These are phyloP conservation scores for Chroicocephalus ridibundus DNA, from an alignment of 2,113 vertebrate species.

Conservation along the genomic window DNA sequence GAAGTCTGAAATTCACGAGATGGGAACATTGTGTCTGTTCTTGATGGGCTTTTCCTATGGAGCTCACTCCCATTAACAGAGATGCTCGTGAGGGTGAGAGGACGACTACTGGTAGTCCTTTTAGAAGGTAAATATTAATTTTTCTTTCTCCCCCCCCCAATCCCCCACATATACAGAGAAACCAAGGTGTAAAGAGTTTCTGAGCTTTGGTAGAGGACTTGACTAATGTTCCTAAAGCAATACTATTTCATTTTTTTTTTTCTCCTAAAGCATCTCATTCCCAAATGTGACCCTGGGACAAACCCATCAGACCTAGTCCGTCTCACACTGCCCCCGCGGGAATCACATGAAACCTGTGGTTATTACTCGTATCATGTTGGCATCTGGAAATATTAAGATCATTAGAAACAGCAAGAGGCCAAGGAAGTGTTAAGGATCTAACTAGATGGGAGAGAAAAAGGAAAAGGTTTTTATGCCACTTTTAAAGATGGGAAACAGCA, in stretches of 20 bases:
- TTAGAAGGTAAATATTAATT: background rate
- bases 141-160: accelerated
- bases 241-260: background rate
- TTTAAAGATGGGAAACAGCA: background rate
- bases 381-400: background rate
- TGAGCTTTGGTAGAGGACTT: background rate
- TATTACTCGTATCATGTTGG: background rate
- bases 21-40: background rate
- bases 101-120: background rate
- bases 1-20: accelerated
- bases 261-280: background rate
- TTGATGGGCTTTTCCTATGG: background rate
- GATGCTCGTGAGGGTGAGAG: background rate
- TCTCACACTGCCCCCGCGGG: background rate
- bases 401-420: background rate
- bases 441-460: background rate
- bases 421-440: background rate
- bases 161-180: background rate
- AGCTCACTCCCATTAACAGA: background rate
- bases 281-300: background rate
- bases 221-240: background rate
- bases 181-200: background rate
- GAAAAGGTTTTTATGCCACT: background rate
- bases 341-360: background rate
- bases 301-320: background rate